A percentile compares a stretch with the other conserved stretches of the same genome.
These are phyloP conservation scores for Sebastes aleutianus DNA, from an alignment of 2,797 vertebrate genomes.

Conservation along the genomic window DNA sequence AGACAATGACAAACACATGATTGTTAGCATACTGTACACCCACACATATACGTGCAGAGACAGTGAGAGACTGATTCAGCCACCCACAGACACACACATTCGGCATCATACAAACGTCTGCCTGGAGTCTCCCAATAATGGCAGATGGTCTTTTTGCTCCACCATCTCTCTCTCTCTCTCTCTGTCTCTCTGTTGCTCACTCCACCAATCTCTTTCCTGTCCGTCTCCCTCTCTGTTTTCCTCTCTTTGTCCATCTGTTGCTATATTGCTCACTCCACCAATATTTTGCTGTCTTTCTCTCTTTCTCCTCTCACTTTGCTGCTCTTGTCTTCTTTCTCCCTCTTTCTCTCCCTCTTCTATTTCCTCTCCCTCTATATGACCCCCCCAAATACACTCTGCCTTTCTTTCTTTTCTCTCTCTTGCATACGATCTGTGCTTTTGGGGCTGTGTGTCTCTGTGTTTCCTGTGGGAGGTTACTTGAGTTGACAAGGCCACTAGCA, in stretches of 20 bases:
- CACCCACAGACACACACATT: conserved; percentile 13
- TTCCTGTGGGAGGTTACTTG: conserved; percentile 64
- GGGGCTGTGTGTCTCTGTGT: conserved; percentile 30
- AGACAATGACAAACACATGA: conserved; percentile 19
- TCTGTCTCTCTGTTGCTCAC: conserved; percentile 19
- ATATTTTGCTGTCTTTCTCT: conserved; percentile 3
- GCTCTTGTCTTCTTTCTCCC: neutral
- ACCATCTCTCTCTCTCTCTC: neutral
- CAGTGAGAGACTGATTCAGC: conserved; percentile 21
- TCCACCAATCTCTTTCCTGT: conserved; percentile 36
- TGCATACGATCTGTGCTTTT: conserved; percentile 33
- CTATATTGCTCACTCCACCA: conserved; percentile 24
- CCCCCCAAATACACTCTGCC: neutral
- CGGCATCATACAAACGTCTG: conserved; percentile 25
- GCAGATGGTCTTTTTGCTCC: conserved; percentile 63
- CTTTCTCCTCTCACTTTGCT: neutral
- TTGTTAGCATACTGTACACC: conserved; percentile 11
- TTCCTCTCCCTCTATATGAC: neutral
- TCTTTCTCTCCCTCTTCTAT: neutral
- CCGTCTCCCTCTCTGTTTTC: conserved; percentile 21
- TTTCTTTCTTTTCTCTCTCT: neutral
- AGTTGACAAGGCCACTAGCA: conserved; percentile 72
- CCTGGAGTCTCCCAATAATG: conserved; percentile 38
- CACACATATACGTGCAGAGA: conserved; percentile 14
- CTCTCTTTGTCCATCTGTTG: conserved; percentile 50